Evolutionary conservation across 2,888 invertebrate genomes (phyloP).

Genomic region (Coremacera marginata): DNA sequence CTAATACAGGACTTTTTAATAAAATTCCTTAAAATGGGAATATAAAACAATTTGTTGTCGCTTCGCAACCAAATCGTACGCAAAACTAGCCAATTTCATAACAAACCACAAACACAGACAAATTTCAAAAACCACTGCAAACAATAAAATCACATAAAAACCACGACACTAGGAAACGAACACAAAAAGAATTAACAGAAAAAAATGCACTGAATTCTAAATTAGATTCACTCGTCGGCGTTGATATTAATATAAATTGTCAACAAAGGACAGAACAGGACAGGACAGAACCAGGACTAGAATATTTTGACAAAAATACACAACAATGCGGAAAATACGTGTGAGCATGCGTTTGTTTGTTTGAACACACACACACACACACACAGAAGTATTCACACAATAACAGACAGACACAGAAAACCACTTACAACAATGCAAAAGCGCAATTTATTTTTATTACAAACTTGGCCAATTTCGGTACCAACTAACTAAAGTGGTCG

Average conservation of each 20-base stretch:
- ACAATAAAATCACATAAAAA: not conserved
- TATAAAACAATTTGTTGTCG: too few species aligned
- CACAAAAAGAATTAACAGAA: not conserved
- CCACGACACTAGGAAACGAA: not conserved
- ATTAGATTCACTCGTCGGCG: conserved; percentile 42
- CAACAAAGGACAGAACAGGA: conserved; percentile 41
- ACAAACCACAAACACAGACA: too few species aligned
- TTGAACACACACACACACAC: not conserved
- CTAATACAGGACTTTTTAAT: too few species aligned
- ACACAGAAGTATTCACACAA: not conserved
- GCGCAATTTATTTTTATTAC: conserved; percentile 55
- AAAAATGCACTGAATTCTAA: conserved; percentile 30
- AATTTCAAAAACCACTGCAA: not conserved
- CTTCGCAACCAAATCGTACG: too few species aligned
- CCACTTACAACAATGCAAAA: conserved; percentile 41
- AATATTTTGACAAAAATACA: too few species aligned
- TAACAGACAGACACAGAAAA: not conserved
- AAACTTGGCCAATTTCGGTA: conserved; percentile 55
- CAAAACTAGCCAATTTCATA: too few species aligned
- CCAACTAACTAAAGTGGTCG: conserved; percentile 41
- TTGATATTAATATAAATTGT: conserved; percentile 51
- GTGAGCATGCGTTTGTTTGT: too few species aligned
- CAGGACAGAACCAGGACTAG: conserved; percentile 19
- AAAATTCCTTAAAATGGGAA: too few species aligned
- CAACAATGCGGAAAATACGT: too few species aligned